A percentile compares a stretch with the other conserved stretches of the same genome.
Evolutionary conservation across 2,113 vertebrate species (phyloP).

Genomic region (Anthoscopus minutus): DNA sequence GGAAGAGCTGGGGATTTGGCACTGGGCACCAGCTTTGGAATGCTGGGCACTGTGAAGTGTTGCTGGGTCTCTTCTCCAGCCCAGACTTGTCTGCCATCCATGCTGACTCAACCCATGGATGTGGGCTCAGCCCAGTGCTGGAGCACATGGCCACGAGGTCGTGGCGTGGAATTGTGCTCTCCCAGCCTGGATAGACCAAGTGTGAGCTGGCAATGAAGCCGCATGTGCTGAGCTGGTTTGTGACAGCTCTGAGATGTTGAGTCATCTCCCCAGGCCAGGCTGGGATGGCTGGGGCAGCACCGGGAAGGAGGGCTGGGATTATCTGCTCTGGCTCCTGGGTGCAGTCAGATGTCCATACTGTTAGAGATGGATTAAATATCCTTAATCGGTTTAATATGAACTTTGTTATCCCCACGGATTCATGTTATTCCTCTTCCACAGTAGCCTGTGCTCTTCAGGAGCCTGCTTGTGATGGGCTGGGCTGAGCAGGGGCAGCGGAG

Average conservation of each 20-base stretch:
- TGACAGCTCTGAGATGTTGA: neutral
- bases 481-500: neutral
- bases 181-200: fast-evolving
- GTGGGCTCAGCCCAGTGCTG: neutral
- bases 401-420: conserved; percentile 17
- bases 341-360: neutral
- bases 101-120: neutral
- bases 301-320: neutral
- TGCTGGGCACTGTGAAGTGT: neutral
- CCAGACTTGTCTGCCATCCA: neutral
- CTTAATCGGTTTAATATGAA: conserved; percentile 36
- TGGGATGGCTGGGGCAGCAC: neutral
- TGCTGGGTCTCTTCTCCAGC: neutral
- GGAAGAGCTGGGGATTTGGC: neutral
- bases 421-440: neutral
- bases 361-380: conserved; percentile 3
- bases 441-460: neutral
- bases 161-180: fast-evolving
- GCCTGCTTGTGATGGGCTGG: fast-evolving
- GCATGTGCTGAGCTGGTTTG: neutral
- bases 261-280: neutral
- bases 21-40: neutral
- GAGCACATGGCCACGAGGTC: fast-evolving
- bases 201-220: neutral
- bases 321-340: neutral